Evolutionary conservation across 92 coral and sea anemone species (phyloP), one percentile per base, ranked within the genome.

Genomic region (Epizoanthus stellaris): DNA sequence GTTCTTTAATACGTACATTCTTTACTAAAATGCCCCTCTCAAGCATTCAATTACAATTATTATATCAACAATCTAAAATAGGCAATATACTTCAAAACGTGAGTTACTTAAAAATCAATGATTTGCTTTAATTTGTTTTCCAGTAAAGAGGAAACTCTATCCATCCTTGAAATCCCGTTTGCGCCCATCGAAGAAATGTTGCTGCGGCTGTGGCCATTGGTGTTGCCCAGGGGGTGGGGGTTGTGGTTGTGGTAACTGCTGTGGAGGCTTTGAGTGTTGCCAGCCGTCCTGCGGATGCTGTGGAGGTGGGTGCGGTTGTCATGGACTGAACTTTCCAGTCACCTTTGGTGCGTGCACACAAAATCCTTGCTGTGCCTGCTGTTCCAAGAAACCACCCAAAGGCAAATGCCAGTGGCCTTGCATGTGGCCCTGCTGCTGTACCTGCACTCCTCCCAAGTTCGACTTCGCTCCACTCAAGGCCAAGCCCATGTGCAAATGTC

Each of bases 401-500:
- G 96, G 96, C 81, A 93, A 91, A 80, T 93, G 96, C 60, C 92
- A 93, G 90, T 93, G 96, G 96, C 96, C 96, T 62, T 93, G 96
- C 91, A 92, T 92, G 95, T 93, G 96, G 96, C 96, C 96, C 49
- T 93, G 96, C 74, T 93, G 96, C 81, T 93, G 96, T 77, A 89
- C 92, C 70, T 93, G 95, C 45, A 91, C 92, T 16, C 95, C 95
- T 5, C 95, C 95, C 6, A 92, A 92, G 92, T 92, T 92, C 70
- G 84, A 90, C 76, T 90, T 92, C 76, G 62, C 84, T 56, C 93
- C 93, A 8, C 70, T 90, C 36, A 92, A 94, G 77, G 93, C 98
- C 82, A 94, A 94, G 66, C 98, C 98, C 62, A 88, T 92, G 89
- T 94, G 98, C 45, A 90, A 94, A 76, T 91, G 95, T 81, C 98